Conservation (phyloP, 2,797 vertebrate genomes). For the Acanthurus tractus region DNA sequence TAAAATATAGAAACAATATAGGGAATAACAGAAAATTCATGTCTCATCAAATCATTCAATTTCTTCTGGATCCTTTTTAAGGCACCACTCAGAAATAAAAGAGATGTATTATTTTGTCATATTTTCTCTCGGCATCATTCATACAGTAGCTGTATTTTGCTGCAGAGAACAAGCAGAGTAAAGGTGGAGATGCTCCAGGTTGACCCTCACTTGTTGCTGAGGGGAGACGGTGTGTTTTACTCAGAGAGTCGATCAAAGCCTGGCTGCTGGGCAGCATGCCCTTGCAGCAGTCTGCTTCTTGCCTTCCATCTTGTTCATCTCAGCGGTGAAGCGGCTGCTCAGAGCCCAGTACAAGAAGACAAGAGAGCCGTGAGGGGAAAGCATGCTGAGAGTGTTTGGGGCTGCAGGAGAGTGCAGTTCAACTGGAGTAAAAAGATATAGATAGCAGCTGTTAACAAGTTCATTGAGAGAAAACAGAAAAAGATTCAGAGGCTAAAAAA, state of each 20-base stretch:
- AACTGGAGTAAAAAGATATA: constrained; percentile 50
- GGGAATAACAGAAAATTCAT: too few species aligned
- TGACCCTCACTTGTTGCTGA: constrained; percentile 39
- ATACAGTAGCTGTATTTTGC: not conserved
- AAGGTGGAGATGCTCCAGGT: constrained; percentile 25
- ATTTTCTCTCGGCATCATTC: not conserved
- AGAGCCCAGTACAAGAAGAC: constrained; percentile 57
- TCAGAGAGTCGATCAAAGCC: constrained; percentile 72
- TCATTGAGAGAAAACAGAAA: constrained; percentile 12
- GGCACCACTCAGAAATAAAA: not conserved
- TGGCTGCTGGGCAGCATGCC: constrained; percentile 63
- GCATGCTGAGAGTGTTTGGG: constrained; percentile 23
- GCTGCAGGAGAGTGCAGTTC: constrained; percentile 17
- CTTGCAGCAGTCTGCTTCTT: constrained; percentile 50
- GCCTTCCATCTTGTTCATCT: constrained; percentile 64
- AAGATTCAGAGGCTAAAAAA: not conserved
- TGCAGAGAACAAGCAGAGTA: constrained; percentile 13
- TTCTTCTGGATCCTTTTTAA: too few species aligned
- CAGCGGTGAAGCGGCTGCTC: constrained; percentile 43
- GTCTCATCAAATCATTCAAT: too few species aligned
- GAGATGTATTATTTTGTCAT: constrained; percentile 4
- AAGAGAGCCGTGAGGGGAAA: constrained; percentile 39
- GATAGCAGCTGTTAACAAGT: constrained; percentile 47
- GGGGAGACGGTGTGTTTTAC: constrained; percentile 64
- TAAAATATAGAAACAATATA: too few species aligned